phyloP scores from a whole-genome alignment of 2,888 invertebrate genomes.

The Lepas anatifera region DNA sequence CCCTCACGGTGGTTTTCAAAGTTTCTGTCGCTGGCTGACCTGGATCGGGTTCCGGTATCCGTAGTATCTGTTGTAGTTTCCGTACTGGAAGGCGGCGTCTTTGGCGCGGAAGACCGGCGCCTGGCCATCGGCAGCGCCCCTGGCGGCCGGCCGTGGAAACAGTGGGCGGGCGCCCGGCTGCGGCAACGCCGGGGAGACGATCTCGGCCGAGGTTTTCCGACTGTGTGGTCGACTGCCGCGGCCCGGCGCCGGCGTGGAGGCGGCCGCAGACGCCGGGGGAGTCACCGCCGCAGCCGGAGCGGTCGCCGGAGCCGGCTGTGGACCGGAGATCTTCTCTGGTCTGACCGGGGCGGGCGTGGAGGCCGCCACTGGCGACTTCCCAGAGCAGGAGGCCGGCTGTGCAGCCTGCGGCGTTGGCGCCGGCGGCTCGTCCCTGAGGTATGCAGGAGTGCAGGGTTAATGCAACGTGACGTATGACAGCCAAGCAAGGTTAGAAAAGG shows the following conservation, averaged over 20 bases:
- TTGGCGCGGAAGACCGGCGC: slow-evolving; percentile 49
- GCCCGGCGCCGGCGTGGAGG: slow-evolving; percentile 16
- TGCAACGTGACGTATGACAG: no score
- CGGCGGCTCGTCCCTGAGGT: no score
- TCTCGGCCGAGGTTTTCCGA: slow-evolving; percentile 54
- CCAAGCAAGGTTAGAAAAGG: no score
- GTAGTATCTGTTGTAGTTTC: slow-evolving; percentile 94
- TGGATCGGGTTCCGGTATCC: slow-evolving; percentile 79
- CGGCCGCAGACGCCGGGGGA: slow-evolving; percentile 18
- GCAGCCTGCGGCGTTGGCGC: no score
- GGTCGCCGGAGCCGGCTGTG: slow-evolving; percentile 19
- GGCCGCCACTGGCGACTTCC: neutral
- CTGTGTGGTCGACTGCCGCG: slow-evolving; percentile 8
- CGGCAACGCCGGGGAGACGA: slow-evolving; percentile 81
- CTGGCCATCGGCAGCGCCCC: slow-evolving; percentile 18
- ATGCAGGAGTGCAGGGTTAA: no score
- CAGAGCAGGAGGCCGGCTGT: no score
- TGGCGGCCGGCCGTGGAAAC: slow-evolving; percentile 16
- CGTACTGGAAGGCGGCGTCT: slow-evolving; percentile 74
- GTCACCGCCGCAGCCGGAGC: slow-evolving; percentile 17
- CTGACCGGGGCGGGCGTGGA: no score
- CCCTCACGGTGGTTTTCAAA: no score
- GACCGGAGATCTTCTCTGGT: no score
- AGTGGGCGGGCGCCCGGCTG: slow-evolving; percentile 51
- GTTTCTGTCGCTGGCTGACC: no score